A percentile compares a stretch with the other conserved stretches of the same genome.
phyloP scores from a whole-genome alignment of 1,140 invertebrate species.

The Cyphomyrmex costatus region DNA sequence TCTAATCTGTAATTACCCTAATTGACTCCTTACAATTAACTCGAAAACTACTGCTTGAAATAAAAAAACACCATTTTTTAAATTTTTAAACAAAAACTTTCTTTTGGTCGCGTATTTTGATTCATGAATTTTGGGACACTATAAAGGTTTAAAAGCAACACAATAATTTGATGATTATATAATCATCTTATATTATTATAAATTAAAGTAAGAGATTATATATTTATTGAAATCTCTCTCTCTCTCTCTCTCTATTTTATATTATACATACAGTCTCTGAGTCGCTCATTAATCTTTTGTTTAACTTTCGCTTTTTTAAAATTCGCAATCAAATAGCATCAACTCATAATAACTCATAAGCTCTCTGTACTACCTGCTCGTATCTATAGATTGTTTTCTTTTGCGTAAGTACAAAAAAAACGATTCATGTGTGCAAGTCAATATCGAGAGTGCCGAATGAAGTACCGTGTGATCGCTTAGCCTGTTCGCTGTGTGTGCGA shows the following conservation, averaged over 20 bases:
- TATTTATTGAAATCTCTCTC: background rate
- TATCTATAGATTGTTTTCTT: background rate
- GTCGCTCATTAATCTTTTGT: background rate
- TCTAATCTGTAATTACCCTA: no score
- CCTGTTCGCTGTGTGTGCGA: background rate
- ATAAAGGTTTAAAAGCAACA: background rate
- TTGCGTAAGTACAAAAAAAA: conserved; percentile 35
- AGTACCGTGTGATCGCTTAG: conserved; percentile 31
- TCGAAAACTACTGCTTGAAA: no score
- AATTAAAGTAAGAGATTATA: background rate
- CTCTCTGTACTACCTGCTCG: background rate
- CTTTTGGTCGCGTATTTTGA: no score
- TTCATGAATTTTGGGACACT: no score
- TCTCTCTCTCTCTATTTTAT: no score
- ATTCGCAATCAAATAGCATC: background rate
- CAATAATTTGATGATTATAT: background rate
- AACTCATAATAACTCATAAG: background rate
- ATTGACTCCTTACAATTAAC: no score
- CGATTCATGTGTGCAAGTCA: conserved; percentile 24
- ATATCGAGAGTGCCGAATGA: conserved; percentile 43
- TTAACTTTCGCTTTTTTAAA: background rate
- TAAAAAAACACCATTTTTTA: no score
- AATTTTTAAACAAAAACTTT: no score
- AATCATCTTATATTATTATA: background rate
- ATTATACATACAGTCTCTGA: background rate